A percentile compares a stretch with the other conserved stretches of the same genome.
Conservation (phyloP, 2,113 vertebrate species). For the Anas platyrhynchos region DNA sequence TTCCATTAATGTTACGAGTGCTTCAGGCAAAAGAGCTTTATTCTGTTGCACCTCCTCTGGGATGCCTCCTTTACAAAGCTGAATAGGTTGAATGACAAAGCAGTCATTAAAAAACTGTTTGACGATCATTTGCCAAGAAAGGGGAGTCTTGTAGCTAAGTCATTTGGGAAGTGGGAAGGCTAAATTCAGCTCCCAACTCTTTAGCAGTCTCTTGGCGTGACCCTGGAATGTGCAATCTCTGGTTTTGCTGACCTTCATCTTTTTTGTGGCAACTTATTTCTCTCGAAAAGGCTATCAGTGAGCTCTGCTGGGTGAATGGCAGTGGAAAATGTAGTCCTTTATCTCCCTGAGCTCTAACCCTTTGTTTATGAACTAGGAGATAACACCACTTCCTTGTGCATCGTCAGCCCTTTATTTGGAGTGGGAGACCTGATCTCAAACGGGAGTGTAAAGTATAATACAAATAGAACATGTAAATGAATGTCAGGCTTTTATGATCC, state of each 20-base stretch:
- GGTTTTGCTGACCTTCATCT: background rate
- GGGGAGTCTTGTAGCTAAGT: background rate
- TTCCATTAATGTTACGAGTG: conserved; percentile 36
- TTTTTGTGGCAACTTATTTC: background rate
- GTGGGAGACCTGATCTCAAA: background rate
- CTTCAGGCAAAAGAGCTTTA: conserved; percentile 47
- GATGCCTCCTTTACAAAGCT: background rate
- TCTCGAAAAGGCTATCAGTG: background rate
- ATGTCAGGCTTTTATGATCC: background rate
- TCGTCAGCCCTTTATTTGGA: background rate
- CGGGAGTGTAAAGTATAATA: background rate
- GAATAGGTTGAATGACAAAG: conserved; percentile 49
- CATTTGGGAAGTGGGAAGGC: background rate
- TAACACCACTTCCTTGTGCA: background rate
- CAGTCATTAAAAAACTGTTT: conserved; percentile 22
- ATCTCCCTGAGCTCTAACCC: background rate
- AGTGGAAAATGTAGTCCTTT: background rate
- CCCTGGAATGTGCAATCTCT: background rate
- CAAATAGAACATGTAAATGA: background rate
- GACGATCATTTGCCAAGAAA: conserved; percentile 29
- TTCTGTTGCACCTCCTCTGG: conserved; percentile 46
- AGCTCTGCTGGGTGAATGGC: background rate
- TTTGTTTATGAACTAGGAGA: background rate
- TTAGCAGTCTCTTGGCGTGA: background rate
- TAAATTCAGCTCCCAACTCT: background rate